A percentile compares a stretch with the other conserved stretches of the same genome.
Evolutionary conservation across 2,797 vertebrate genomes (phyloP).

Genomic region (Onychomys arenicola): DNA sequence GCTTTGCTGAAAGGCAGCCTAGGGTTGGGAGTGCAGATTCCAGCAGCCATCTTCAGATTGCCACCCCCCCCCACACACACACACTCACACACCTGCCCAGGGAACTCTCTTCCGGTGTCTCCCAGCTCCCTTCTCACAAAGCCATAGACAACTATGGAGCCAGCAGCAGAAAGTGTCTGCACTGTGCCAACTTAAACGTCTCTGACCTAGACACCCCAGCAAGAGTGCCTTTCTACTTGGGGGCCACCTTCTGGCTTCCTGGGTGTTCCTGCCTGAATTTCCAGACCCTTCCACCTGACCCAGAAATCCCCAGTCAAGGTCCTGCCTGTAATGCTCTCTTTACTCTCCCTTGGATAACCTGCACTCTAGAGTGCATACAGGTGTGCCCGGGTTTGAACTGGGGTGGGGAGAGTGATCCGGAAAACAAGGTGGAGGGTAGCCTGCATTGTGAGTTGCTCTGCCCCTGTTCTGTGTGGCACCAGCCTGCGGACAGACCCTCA

Average conservation of each 20-base stretch:
- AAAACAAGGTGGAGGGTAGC: neutral
- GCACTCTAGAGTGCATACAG: neutral
- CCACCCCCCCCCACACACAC: accelerated
- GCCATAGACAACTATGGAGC: neutral
- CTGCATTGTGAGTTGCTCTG: neutral
- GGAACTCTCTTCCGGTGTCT: neutral
- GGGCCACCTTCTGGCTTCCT: neutral
- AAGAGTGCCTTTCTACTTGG: neutral
- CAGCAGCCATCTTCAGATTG: accelerated
- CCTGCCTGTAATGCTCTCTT: accelerated
- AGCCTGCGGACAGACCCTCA: neutral
- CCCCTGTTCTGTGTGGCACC: neutral
- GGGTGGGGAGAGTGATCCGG: neutral
- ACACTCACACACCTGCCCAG: neutral
- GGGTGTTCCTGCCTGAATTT: accelerated
- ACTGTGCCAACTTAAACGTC: accelerated
- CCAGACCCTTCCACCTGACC: neutral
- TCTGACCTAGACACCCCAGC: neutral
- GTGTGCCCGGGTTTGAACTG: neutral
- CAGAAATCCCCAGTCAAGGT: neutral
- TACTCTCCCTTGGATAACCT: neutral
- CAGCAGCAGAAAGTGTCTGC: accelerated
- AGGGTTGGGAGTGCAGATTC: neutral
- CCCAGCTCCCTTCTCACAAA: neutral
- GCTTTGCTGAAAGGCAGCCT: neutral